These are phyloP conservation scores for Nephrotoma appendiculata DNA, from an alignment of 2,888 invertebrate species.

Conservation along the genomic window DNA sequence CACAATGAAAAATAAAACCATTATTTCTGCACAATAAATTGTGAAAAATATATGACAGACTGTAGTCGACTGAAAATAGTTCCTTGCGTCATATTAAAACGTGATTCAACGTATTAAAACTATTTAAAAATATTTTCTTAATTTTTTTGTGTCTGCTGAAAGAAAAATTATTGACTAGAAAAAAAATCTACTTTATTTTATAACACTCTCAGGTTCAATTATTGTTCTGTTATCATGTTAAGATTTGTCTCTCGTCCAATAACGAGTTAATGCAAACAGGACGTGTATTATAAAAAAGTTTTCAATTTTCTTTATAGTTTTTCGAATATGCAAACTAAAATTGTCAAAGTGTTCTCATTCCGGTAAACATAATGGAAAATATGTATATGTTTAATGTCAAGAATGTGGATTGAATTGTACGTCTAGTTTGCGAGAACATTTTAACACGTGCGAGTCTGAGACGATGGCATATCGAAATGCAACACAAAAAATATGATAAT, in stretches of 20 bases:
- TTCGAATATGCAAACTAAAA: not conserved
- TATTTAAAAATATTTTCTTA: not conserved
- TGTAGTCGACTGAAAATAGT: not conserved
- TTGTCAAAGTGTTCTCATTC: not conserved
- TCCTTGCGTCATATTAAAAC: not conserved
- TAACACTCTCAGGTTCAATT: not conserved
- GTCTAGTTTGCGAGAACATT: not conserved
- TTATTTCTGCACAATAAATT: not conserved
- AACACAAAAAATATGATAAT: not conserved
- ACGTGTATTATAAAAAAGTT: not conserved
- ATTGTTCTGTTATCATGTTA: not conserved
- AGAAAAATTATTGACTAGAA: not conserved
- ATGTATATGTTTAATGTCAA: not conserved
- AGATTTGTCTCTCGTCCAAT: not conserved
- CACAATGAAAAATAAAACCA: not conserved
- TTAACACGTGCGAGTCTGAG: not conserved
- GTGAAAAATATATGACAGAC: not conserved
- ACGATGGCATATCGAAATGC: not conserved
- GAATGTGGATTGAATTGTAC: not conserved
- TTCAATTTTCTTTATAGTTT: not conserved
- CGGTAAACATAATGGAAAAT: not conserved
- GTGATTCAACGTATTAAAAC: not conserved
- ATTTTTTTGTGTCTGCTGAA: not conserved
- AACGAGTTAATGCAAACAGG: not conserved
- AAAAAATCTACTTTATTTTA: not conserved